phyloP scores from a whole-genome alignment of 2,797 vertebrate species.

The Phataginus tricuspis region DNA sequence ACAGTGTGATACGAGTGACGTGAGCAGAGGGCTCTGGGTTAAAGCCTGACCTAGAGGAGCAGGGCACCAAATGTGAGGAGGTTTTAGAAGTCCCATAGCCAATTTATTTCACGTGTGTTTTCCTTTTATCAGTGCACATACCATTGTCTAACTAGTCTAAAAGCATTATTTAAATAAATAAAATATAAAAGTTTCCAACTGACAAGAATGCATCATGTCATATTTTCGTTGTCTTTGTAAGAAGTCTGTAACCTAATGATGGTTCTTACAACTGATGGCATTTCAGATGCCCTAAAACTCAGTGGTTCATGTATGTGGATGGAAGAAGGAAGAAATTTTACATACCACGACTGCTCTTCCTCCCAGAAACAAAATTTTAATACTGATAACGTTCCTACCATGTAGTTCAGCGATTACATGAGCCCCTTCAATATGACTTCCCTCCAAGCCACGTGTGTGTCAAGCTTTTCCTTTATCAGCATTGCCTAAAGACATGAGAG shows the following conservation, averaged over 20 bases:
- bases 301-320: neutral
- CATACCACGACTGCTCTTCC: neutral
- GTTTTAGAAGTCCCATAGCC: neutral
- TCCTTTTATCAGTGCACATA: neutral
- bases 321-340: neutral
- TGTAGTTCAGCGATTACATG: neutral
- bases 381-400: neutral
- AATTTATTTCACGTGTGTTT: neutral
- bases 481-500: neutral
- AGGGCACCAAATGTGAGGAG: neutral
- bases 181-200: neutral
- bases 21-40: neutral
- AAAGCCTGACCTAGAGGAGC: neutral
- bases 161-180: neutral
- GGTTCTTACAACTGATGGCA: neutral
- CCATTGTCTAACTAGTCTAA: neutral
- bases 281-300: conserved; percentile 2
- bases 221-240: neutral
- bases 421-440: neutral
- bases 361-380: neutral
- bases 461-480: neutral
- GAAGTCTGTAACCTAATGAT: neutral
- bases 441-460: neutral
- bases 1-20: neutral
- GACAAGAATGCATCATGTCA: neutral